Conservation (phyloP, 1,140 invertebrate genomes). For the Holotrichia oblita region DNA sequence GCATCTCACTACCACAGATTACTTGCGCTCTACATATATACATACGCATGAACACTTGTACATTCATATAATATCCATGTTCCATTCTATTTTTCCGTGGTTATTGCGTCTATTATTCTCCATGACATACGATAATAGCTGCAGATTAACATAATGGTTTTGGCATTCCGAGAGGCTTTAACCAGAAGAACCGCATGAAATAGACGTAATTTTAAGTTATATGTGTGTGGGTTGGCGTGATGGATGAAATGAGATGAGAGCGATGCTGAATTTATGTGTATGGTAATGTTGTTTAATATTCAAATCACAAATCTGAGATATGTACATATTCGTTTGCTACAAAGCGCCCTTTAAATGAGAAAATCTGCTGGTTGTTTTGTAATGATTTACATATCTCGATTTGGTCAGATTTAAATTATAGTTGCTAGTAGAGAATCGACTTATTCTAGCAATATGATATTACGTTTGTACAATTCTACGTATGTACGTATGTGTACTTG, state of each 20-base stretch:
- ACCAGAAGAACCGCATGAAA: conserved; percentile 21
- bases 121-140: conserved; percentile 18
- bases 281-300: conserved; percentile 31
- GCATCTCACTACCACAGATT: too few species aligned
- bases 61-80: conserved; percentile 10
- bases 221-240: not conserved
- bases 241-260: not conserved
- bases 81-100: not conserved
- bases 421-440: too few species aligned
- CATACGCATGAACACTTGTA: not conserved
- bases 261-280: conserved; percentile 27
- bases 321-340: not conserved
- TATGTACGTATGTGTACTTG: too few species aligned
- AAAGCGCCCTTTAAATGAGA: not conserved
- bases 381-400: too few species aligned
- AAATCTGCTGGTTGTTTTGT: not conserved
- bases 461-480: too few species aligned
- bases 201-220: conserved; percentile 20
- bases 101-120: not conserved
- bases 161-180: conserved; percentile 5
- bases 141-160: conserved; percentile 35
- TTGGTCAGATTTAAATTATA: too few species aligned
- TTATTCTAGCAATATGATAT: too few species aligned
- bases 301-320: conserved; percentile 17
- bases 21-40: not conserved